Evolutionary conservation across 2,797 vertebrate genomes (phyloP).

Genomic region (Holocentrus rufus): DNA sequence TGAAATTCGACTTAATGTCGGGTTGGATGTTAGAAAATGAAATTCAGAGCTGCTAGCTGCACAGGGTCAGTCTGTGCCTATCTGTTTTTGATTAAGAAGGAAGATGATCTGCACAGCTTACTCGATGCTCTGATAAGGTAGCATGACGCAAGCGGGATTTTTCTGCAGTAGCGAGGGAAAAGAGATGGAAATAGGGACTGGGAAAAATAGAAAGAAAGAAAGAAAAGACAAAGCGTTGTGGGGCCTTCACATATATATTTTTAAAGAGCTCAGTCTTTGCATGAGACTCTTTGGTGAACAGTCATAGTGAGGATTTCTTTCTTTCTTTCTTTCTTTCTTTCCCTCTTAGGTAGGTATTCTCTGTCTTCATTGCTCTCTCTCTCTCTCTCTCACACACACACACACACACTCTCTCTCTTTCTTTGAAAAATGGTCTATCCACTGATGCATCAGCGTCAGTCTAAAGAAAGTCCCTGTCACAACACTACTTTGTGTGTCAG

Average conservation of each 20-base stretch:
- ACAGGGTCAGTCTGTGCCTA: slow-evolving; percentile 52
- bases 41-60: slow-evolving; percentile 64
- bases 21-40: slow-evolving; percentile 71
- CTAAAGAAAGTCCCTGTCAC: slow-evolving; percentile 5
- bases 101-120: slow-evolving; percentile 52
- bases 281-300: background rate
- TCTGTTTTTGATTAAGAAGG: slow-evolving; percentile 72
- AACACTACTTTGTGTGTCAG: slow-evolving; percentile 31
- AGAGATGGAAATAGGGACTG: slow-evolving; percentile 13
- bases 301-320: background rate
- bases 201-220: background rate
- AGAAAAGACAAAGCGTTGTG: background rate
- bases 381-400: background rate
- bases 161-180: slow-evolving; percentile 40
- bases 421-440: background rate
- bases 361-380: background rate
- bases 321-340: background rate
- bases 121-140: slow-evolving; percentile 55
- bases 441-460: background rate
- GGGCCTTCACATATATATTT: background rate
- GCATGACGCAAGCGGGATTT: slow-evolving; percentile 49
- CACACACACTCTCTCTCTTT: slow-evolving; percentile 3
- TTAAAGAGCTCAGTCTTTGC: background rate
- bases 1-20: slow-evolving; percentile 67
- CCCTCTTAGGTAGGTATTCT: background rate